Base-by-base conservation (phyloP, 2,888 invertebrate genomes). In the Tenthredo livida region DNA sequence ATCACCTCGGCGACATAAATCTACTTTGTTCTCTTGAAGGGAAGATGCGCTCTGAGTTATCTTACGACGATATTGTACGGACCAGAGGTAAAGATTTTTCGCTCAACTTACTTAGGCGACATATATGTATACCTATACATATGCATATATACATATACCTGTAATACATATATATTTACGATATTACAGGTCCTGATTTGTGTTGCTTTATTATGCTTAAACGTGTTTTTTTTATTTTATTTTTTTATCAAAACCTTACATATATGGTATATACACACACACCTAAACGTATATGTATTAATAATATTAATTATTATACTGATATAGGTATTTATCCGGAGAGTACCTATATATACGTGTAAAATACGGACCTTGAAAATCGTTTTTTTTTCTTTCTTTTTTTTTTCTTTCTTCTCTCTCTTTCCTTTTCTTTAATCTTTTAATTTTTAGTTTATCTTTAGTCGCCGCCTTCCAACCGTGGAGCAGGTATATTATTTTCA, bases 1-100 rank as follows among this genome's bases (percentile, higher is more conserved):
- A 85, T 87, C 47, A 50, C 86, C 87, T 70, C 50, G 87, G 88
- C 88, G 88, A 88, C 87, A 87, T 89, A 90, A 90, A 91, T 91
- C 89, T 89, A 89, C 88, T 90, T 89, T 89, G 89, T 89, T 88
- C 88, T 33, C 83, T 43, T 72, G 83, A 65, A 67, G 47, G 67
- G 70, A 67, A 47, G 47, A 67, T 84, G 84, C 61, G 72, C 82
- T 75, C 70, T 54, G 86, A 87, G 84, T 84, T 80, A 86, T 86
- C 86, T 85, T 85, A 85, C 47, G 73, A 84, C 84, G 83, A 77
- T 84, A 33, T 65, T 83, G 50, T 40, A 58, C 33, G 50, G 77
- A 47, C 75, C 25, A 37, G 61, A 50, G 80, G 40, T 65, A n/a
- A 58, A 29, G 21, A 33, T 37, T 61, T 61, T 40, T 80, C 50